Percentiles rank a stretch among this genome's conserved stretches.
Conservation (phyloP, 2,113 vertebrate species). For the Caranx melampygus region DNA sequence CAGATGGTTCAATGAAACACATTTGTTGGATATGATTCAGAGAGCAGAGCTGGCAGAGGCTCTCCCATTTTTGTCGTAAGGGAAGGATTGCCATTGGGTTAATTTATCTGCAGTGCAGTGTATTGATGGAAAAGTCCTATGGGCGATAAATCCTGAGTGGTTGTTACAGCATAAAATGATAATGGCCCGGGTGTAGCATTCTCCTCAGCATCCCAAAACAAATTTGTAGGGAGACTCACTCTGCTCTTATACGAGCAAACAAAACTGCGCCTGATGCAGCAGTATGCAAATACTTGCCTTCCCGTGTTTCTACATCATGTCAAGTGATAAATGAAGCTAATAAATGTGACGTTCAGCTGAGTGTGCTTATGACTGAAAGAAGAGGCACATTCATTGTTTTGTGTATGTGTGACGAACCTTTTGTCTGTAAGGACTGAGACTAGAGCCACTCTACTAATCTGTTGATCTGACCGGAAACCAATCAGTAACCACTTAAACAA, state of each 20-base stretch:
- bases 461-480: neutral
- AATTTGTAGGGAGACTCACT: slow-evolving; percentile 51
- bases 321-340: slow-evolving; percentile 59
- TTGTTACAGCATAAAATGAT: slow-evolving; percentile 74
- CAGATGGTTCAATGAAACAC: slow-evolving; percentile 32
- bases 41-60: slow-evolving; percentile 43
- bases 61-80: slow-evolving; percentile 44
- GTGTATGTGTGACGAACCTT: slow-evolving; percentile 7
- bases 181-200: slow-evolving; percentile 62
- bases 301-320: slow-evolving; percentile 46
- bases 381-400: slow-evolving; percentile 22
- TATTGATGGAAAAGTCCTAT: slow-evolving; percentile 72
- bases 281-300: slow-evolving; percentile 69
- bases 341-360: slow-evolving; percentile 56
- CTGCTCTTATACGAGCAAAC: slow-evolving; percentile 54
- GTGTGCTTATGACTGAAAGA: slow-evolving; percentile 1
- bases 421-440: neutral
- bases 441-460: neutral
- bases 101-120: slow-evolving; percentile 77
- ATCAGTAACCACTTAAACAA: neutral
- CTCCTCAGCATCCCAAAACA: slow-evolving; percentile 65
- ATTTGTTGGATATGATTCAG: slow-evolving; percentile 54
- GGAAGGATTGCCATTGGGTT: slow-evolving; percentile 62
- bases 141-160: slow-evolving; percentile 67
- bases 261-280: slow-evolving; percentile 67